Conservation (phyloP, 1,140 invertebrate species). For the Caerostris extrusa region DNA sequence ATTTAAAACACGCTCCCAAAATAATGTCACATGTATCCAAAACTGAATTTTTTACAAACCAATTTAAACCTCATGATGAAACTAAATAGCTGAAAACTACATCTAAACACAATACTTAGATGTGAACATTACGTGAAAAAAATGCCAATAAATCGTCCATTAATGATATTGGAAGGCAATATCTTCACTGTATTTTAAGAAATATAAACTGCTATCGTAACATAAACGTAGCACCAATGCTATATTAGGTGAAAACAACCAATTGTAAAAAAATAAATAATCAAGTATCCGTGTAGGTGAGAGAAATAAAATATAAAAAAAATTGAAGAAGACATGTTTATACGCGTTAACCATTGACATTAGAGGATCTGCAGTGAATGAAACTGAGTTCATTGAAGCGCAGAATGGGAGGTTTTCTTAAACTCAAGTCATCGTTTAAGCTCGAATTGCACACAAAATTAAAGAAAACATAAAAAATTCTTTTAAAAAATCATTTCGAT, state of each 20-base stretch:
- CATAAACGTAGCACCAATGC: not conserved
- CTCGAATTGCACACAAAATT: conserved; percentile 44
- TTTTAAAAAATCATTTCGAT: not conserved
- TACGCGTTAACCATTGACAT: conserved; percentile 60
- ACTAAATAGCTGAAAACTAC: conserved; percentile 3
- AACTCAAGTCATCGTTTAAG: not conserved
- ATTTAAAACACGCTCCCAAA: not conserved
- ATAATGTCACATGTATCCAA: not conserved
- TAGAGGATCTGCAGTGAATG: conserved; percentile 13
- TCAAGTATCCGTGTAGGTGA: conserved; percentile 8
- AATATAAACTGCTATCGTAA: conserved; percentile 5
- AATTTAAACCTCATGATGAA: conserved; percentile 39
- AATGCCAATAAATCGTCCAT: conserved; percentile 45
- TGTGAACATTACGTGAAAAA: conserved; percentile 48
- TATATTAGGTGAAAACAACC: not conserved
- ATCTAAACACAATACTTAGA: not conserved
- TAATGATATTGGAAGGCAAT: conserved; percentile 31
- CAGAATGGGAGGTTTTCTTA: conserved; percentile 46
- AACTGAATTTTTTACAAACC: not conserved
- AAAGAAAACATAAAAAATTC: not conserved
- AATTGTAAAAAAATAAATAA: conserved; percentile 38
- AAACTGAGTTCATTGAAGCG: conserved; percentile 55
- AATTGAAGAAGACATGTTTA: conserved; percentile 7
- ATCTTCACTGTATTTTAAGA: not conserved
- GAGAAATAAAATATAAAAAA: conserved; percentile 14